A percentile compares a stretch with the other conserved stretches of the same genome.
Evolutionary conservation across 2,797 vertebrate species (phyloP).

Genomic region (Amblyopsis hoosieri): DNA sequence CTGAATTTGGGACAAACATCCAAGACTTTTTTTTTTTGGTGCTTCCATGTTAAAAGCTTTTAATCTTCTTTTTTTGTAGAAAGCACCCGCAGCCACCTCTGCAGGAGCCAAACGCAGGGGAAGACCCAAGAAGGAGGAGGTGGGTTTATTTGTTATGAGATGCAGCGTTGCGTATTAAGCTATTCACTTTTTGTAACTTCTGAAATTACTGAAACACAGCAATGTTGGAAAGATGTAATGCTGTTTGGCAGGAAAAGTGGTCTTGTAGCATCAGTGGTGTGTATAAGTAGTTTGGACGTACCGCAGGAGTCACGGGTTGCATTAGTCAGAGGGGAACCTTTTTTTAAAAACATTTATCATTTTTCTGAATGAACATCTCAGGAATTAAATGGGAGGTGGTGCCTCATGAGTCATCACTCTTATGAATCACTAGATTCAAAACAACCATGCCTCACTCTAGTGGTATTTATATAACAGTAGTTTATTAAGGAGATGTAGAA

Average conservation of each 20-base stretch:
- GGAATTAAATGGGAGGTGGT: constrained; percentile 15
- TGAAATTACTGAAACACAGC: too few relatives aligned
- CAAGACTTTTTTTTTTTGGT: neutral
- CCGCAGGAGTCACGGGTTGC: constrained; percentile 48
- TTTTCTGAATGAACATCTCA: constrained; percentile 87
- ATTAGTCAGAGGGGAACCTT: constrained; percentile 63
- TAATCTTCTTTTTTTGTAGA: constrained; percentile 72
- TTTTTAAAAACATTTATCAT: constrained; percentile 54
- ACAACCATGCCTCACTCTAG: constrained; percentile 33
- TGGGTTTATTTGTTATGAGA: constrained; percentile 57
- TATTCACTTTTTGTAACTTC: too few relatives aligned
- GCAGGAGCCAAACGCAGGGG: constrained; percentile 89
- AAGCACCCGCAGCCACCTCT: constrained; percentile 78
- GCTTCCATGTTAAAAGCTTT: neutral
- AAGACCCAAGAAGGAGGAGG: constrained; percentile 93
- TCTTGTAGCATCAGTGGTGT: constrained; percentile 58
- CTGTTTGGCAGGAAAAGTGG: constrained; percentile 11
- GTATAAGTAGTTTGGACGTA: constrained; percentile 48
- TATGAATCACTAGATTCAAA: constrained; percentile 42
- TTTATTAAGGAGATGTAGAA: constrained; percentile 45
- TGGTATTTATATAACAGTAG: constrained; percentile 42
- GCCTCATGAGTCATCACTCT: constrained; percentile 37
- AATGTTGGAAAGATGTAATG: constrained; percentile 16
- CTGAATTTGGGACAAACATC: too few relatives aligned
- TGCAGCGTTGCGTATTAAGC: too few relatives aligned